These are phyloP conservation scores for Garrulus glandarius DNA, from an alignment of 2,797 vertebrate genomes.

Conservation along the genomic window DNA sequence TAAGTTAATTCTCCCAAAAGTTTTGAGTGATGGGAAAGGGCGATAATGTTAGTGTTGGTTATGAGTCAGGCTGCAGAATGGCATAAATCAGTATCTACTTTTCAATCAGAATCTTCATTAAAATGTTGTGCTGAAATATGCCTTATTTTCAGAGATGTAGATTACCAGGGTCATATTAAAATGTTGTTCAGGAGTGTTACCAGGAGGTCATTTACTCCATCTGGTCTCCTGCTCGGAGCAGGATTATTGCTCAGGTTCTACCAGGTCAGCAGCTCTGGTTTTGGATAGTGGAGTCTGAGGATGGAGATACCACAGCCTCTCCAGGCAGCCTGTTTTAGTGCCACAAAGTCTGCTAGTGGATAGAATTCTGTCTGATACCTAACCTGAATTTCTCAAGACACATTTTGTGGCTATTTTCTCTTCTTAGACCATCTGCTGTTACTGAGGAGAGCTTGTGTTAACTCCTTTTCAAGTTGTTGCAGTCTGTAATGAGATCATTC, in stretches of 20 bases:
- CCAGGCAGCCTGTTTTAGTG: not conserved
- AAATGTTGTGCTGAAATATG: not conserved
- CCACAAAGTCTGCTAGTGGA: not conserved
- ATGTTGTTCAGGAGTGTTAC: not conserved
- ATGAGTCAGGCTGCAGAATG: not conserved
- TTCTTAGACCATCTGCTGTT: not conserved
- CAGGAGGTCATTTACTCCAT: not conserved
- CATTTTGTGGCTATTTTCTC: not conserved
- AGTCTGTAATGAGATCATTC: not conserved
- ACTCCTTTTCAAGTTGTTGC: not conserved
- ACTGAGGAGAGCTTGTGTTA: not conserved
- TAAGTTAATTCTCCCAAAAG: not conserved
- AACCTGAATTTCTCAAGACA: not conserved
- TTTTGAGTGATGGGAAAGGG: not conserved
- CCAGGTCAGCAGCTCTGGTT: not conserved
- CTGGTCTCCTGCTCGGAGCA: fast-evolving
- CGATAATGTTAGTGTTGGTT: not conserved
- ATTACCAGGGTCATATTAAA: not conserved
- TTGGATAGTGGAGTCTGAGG: not conserved
- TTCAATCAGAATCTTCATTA: not conserved
- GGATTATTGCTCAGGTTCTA: not conserved
- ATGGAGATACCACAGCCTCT: not conserved
- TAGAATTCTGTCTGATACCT: not conserved
- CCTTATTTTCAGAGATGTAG: not conserved
- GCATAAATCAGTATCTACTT: not conserved